A percentile compares a stretch with the other conserved stretches of the same genome.
Evolutionary conservation across 1,140 invertebrate species (phyloP).

Genomic region (Plectrocnemia conspersa): DNA sequence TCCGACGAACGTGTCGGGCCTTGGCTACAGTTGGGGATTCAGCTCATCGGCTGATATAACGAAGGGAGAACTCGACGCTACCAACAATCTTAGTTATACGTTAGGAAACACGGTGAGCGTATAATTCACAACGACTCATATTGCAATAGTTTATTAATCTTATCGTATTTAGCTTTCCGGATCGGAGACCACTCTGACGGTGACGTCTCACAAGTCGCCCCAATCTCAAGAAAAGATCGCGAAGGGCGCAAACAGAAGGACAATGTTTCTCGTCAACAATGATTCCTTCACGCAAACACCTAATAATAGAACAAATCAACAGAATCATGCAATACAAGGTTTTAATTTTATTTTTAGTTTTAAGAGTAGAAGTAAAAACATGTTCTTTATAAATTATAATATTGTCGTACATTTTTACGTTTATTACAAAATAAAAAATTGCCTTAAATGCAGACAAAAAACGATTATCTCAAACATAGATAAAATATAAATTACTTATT

Average conservation of each 20-base stretch:
- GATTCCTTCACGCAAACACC: conserved; percentile 44
- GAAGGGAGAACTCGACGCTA: conserved; percentile 49
- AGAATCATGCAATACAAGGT: conserved; percentile 48
- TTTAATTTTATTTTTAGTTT: conserved; percentile 4
- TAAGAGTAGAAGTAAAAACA: neutral
- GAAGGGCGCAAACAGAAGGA: conserved; percentile 34
- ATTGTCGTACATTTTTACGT: too few relatives aligned
- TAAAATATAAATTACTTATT: too few relatives aligned
- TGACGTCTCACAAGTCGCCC: conserved; percentile 49
- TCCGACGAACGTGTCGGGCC: conserved; percentile 49
- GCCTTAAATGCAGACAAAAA: too few relatives aligned
- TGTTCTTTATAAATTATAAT: neutral
- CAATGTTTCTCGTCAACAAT: conserved; percentile 51
- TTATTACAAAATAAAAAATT: too few relatives aligned
- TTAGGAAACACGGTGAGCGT: conserved; percentile 48
- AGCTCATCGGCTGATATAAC: conserved; percentile 48
- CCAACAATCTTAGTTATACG: conserved; percentile 50
- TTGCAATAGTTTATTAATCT: neutral
- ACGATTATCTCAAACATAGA: too few relatives aligned
- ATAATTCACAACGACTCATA: neutral
- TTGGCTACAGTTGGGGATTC: conserved; percentile 52
- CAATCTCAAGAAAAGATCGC: conserved; percentile 50
- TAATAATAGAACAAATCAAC: conserved; percentile 45
- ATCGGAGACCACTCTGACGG: conserved; percentile 49
- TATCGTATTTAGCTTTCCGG: conserved; percentile 34